Conservation (phyloP, 1,140 invertebrate genomes). For the Rhagoletis pomonella region DNA sequence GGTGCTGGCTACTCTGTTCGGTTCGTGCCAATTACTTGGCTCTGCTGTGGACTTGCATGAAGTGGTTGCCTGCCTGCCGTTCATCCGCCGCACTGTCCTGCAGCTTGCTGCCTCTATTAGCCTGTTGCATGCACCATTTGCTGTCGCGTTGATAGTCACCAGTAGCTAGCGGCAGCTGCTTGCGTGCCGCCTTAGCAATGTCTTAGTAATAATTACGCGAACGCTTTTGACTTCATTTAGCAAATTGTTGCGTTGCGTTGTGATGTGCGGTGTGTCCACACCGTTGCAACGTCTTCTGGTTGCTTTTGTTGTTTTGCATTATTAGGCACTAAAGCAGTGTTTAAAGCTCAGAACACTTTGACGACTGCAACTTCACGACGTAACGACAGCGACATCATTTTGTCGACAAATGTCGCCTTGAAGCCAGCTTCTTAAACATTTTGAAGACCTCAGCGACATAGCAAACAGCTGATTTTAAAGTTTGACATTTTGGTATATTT, state of each 20-base stretch:
- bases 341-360: too few relatives aligned
- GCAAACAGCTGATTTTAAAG: too few relatives aligned
- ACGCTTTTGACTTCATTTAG: conserved; percentile 43
- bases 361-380: too few relatives aligned
- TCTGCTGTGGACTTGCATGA: background rate
- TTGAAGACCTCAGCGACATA: too few relatives aligned
- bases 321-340: background rate
- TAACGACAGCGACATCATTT: too few relatives aligned
- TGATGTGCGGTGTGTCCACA: background rate
- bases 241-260: conserved; percentile 38
- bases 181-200: background rate
- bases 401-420: too few relatives aligned
- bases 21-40: conserved; percentile 35
- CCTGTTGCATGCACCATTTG: conserved; percentile 1
- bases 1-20: conserved; percentile 3
- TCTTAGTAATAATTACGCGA: conserved; percentile 50
- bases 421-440: too few relatives aligned
- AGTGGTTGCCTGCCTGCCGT: background rate
- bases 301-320: background rate
- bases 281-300: background rate
- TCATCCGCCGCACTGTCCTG: too few relatives aligned
- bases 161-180: conserved; percentile 43
- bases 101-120: background rate
- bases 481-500: too few relatives aligned
- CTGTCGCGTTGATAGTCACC: background rate